Evolutionary conservation across 2,888 invertebrate species (phyloP), one percentile per base, ranked within the genome.

Genomic region (Phengaris arion): DNA sequence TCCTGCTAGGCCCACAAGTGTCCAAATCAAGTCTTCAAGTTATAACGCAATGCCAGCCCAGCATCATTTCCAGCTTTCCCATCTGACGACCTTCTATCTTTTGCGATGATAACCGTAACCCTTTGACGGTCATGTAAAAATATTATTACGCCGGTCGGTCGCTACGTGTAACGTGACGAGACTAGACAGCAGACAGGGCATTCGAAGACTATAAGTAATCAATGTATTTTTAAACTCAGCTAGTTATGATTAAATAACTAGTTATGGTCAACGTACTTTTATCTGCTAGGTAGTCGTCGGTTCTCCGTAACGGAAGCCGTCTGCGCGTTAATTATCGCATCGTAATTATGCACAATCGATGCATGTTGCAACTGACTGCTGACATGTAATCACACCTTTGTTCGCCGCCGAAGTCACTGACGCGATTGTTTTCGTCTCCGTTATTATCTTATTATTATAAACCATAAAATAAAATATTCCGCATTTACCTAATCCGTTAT

Each of bases 321-420:
- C 70, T 15, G 70, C 51, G 70, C 22, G 12, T 51, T 70, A 70
- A 70, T 52, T 52, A 35, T 6, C 10, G 22, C 15, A 70, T 70
- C 45, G 22, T 70, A 51, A 70, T 70, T 70, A 70, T 51, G 51
- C 70, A 69, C 48, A 69, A 69, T 48, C 46, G n/a, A n/a, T 69
- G 48, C 69, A 69, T n/a, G 46, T n/a, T 69, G 69, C 69, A 68
- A 46, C 46, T 22, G 69, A 46, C 7, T 46, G 46, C 46, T 68
- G 68, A 48, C 69, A n/a, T n/a, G 69, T n/a, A 48, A 69, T 69
- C 46, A 46, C 69, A 48, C 69, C 69, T 46, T 48, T 69, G 64
- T 64, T 64, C 59, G 22, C 35, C 64, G 64, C 64, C 64, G 64
- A 35, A 45, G 64, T 64, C 64, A 35, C 35, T 64, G 64, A 64